These are phyloP conservation scores for Monodelphis domestica DNA, from an alignment of 2,797 vertebrate genomes.

Conservation along the genomic window DNA sequence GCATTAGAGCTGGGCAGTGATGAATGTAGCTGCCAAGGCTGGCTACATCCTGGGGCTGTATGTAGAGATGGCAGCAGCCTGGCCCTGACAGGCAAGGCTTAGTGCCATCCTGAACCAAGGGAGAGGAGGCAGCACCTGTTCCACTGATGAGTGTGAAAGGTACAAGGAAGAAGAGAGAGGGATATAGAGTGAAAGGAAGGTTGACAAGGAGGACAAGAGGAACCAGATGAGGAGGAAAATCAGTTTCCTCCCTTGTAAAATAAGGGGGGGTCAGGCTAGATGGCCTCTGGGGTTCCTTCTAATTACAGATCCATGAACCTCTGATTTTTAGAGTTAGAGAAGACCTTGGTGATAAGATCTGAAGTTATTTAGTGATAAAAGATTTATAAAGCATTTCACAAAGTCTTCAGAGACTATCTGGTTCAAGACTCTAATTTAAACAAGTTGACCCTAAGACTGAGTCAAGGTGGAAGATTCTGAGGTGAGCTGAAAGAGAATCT, in stretches of 20 bases:
- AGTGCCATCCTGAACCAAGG: not conserved
- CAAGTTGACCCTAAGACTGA: not conserved
- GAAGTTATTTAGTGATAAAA: no score
- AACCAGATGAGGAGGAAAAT: not conserved
- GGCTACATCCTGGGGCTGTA: not conserved
- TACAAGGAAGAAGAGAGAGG: not conserved
- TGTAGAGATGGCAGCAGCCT: not conserved
- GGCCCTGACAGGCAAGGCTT: not conserved
- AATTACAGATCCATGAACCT: not conserved
- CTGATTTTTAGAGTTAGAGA: not conserved
- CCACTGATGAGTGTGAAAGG: not conserved
- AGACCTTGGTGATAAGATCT: not conserved
- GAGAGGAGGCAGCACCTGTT: not conserved
- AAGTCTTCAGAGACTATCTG: not conserved
- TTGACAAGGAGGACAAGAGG: not conserved
- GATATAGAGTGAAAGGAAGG: not conserved
- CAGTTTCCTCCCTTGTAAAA: slow-evolving; percentile 1
- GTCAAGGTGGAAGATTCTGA: not conserved
- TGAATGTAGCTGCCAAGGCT: not conserved
- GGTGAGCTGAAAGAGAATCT: not conserved
- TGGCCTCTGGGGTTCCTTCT: not conserved
- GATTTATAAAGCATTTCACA: no score
- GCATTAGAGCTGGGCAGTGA: not conserved
- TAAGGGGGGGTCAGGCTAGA: not conserved
- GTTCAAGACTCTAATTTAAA: not conserved